These are phyloP conservation scores for Achlya flavicornis DNA, from an alignment of 2,888 invertebrate genomes.

Conservation along the genomic window DNA sequence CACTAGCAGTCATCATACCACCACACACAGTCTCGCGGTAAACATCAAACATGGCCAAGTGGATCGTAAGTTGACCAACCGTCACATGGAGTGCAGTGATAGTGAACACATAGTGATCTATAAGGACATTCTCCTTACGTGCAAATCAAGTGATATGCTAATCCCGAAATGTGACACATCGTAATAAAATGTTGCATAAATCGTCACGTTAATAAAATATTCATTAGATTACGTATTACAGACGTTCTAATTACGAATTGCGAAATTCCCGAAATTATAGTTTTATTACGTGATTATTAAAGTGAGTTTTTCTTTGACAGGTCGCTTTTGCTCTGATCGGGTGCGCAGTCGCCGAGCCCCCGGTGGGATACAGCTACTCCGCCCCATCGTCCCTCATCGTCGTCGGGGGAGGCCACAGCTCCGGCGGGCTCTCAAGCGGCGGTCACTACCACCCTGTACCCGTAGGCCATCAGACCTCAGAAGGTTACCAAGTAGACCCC, in stretches of 20 bases:
- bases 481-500: constrained; percentile 92
- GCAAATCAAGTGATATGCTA: constrained; percentile 4
- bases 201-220: constrained; percentile 9
- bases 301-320: constrained; percentile 48
- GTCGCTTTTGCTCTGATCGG: constrained; percentile 90
- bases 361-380: constrained; percentile 86
- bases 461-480: constrained; percentile 90
- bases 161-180: constrained; percentile 9
- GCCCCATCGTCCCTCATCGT: constrained; percentile 81
- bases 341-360: constrained; percentile 90
- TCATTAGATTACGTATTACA: constrained; percentile 10
- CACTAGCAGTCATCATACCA: constrained; percentile 64
- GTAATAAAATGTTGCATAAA: neutral
- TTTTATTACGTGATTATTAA: constrained; percentile 21
- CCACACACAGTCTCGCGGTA: constrained; percentile 57
- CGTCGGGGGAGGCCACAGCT: constrained; percentile 86
- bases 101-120: constrained; percentile 40
- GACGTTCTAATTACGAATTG: neutral
- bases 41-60: constrained; percentile 74
- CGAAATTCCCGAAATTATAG: constrained; percentile 15
- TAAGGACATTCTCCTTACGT: constrained; percentile 19
- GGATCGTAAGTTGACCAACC: constrained; percentile 71
- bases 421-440: constrained; percentile 83
- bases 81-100: constrained; percentile 71
- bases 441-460: constrained; percentile 91